Evolutionary conservation across 1,140 invertebrate species (phyloP).

Genomic region (Monochamus saltuarius): DNA sequence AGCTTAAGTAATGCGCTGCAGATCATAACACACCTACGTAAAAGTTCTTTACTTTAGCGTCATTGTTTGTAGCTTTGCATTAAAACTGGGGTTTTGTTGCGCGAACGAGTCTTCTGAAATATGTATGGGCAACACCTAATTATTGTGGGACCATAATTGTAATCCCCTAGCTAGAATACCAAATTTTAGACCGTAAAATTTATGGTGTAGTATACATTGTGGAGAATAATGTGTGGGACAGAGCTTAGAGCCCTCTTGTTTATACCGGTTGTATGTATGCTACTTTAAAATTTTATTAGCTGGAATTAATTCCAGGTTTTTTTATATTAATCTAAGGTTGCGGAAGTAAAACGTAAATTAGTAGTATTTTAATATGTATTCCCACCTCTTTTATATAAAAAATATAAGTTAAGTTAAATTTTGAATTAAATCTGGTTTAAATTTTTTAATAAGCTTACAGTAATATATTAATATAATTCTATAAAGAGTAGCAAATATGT

Average conservation of each 20-base stretch:
- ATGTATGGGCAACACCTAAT: constrained; percentile 35
- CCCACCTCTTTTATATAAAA: no score
- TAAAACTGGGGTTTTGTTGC: constrained; percentile 24
- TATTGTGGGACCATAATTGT: constrained; percentile 32
- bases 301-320: constrained; percentile 1
- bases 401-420: no score
- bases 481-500: no score
- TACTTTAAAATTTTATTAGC: constrained; percentile 4
- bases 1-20: no score
- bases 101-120: constrained; percentile 27
- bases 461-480: no score
- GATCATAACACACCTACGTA: no score
- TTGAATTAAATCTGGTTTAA: no score
- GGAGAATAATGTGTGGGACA: constrained; percentile 3
- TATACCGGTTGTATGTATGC: neutral
- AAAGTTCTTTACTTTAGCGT: no score
- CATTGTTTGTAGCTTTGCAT: neutral
- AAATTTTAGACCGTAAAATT: constrained; percentile 34
- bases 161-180: constrained; percentile 34
- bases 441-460: no score
- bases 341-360: no score
- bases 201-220: constrained; percentile 16
- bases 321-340: no score
- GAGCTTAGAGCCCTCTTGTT: neutral
- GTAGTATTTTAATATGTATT: no score